Percentiles rank a stretch among this genome's conserved stretches.
Evolutionary conservation across 1,140 invertebrate genomes (phyloP).

Genomic region (Theocolax elegans): DNA sequence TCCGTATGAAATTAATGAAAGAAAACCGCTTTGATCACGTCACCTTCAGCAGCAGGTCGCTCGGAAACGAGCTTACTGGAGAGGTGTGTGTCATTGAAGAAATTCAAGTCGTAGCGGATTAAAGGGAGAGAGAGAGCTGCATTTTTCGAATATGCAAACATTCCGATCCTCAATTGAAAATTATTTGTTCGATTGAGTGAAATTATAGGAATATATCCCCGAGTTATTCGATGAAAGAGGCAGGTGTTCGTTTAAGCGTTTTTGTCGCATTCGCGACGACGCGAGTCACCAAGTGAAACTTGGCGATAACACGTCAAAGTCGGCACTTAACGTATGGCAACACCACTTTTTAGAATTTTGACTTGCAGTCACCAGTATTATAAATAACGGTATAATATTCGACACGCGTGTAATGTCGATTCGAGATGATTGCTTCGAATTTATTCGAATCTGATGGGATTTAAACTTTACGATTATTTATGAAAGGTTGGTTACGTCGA

Average conservation of each 20-base stretch:
- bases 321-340: background rate
- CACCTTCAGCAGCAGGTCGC: no score
- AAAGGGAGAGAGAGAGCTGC: slow-evolving; percentile 3
- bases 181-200: slow-evolving; percentile 12
- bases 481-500: no score
- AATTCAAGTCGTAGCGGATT: background rate
- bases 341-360: slow-evolving; percentile 25
- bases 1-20: background rate
- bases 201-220: slow-evolving; percentile 15
- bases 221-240: slow-evolving; percentile 1
- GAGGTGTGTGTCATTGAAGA: background rate
- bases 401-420: background rate
- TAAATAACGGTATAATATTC: no score
- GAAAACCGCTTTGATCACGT: background rate
- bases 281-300: background rate
- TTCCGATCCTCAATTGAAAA: slow-evolving; percentile 27
- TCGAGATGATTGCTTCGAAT: no score
- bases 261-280: background rate
- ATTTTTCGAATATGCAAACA: slow-evolving; percentile 31
- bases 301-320: background rate
- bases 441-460: no score
- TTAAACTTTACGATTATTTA: no score
- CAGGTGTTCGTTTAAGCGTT: background rate
- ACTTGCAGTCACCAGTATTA: slow-evolving; percentile 39
- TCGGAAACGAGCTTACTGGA: background rate